Evolutionary conservation across 2,113 vertebrate species (phyloP).

Genomic region (Tiliqua scincoides): DNA sequence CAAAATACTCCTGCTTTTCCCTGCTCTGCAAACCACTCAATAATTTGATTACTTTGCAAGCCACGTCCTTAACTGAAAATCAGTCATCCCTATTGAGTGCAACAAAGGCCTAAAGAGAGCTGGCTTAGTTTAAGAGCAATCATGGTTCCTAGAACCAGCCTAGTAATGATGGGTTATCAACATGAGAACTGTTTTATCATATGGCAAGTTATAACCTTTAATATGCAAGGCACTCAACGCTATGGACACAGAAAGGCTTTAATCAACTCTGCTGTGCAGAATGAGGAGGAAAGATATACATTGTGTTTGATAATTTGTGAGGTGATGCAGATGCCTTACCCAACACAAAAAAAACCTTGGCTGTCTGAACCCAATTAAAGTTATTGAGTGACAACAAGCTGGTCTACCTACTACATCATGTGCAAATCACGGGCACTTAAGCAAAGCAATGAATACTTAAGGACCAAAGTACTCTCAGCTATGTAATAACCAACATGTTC

Average conservation of each 20-base stretch:
- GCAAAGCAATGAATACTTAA: background rate
- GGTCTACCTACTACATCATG: background rate
- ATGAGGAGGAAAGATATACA: background rate
- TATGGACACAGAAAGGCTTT: background rate
- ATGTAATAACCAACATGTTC: background rate
- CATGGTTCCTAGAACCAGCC: background rate
- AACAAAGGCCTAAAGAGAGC: background rate
- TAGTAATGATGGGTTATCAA: background rate
- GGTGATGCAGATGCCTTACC: background rate
- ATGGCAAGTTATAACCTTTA: background rate
- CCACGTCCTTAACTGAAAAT: background rate
- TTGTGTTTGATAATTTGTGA: background rate
- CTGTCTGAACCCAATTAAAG: background rate
- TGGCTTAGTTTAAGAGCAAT: accelerated
- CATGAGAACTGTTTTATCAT: background rate
- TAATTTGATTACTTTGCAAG: background rate
- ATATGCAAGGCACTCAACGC: background rate
- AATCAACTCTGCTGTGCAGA: background rate
- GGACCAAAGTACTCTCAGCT: background rate
- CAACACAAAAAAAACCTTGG: background rate
- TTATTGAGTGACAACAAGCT: background rate
- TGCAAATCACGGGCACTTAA: background rate
- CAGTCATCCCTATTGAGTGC: accelerated
- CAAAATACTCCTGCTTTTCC: background rate
- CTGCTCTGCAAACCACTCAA: background rate